phyloP scores from a whole-genome alignment of 2,888 invertebrate genomes.

The Netelia virgata region DNA sequence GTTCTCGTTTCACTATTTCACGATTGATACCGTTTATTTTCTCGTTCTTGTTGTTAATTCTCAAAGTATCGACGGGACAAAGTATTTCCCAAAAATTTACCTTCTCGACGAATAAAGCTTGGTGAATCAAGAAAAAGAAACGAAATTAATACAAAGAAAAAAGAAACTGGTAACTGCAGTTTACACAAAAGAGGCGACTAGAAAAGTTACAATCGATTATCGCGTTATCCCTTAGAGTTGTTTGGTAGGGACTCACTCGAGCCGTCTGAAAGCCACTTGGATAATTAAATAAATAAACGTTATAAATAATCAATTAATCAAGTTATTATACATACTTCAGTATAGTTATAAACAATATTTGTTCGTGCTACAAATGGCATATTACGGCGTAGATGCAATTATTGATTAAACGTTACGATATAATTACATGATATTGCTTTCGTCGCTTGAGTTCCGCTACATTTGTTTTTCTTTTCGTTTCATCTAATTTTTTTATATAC shows the following conservation, averaged over 20 bases:
- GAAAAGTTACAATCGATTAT: conserved; percentile 63
- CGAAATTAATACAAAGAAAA: conserved; percentile 13
- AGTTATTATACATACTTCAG: conserved; percentile 77
- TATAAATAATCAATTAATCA: conserved; percentile 79
- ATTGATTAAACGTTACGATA: conserved; percentile 76
- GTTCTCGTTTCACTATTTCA: conserved; percentile 22
- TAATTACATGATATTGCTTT: conserved; percentile 78
- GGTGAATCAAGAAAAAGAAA: conserved; percentile 22
- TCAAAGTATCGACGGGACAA: conserved; percentile 20
- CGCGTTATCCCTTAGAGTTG: conserved; percentile 71
- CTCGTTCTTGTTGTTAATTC: conserved; percentile 29
- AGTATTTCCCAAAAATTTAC: conserved; percentile 36
- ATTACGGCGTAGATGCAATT: conserved; percentile 76
- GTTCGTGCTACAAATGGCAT: conserved; percentile 75
- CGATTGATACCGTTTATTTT: conserved; percentile 5
- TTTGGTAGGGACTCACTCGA: conserved; percentile 73
- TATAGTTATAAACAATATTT: conserved; percentile 75
- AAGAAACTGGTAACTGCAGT: conserved; percentile 53
- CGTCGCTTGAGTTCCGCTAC: conserved; percentile 73
- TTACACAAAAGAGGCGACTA: conserved; percentile 54
- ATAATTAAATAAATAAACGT: conserved; percentile 76
- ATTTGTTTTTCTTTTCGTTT: conserved; percentile 63
- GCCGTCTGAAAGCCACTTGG: conserved; percentile 73
- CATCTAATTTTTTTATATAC: conserved; percentile 67
- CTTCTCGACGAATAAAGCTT: conserved; percentile 46